Conservation (phyloP, 2,888 invertebrate species). For the Diogma glabrata region DNA sequence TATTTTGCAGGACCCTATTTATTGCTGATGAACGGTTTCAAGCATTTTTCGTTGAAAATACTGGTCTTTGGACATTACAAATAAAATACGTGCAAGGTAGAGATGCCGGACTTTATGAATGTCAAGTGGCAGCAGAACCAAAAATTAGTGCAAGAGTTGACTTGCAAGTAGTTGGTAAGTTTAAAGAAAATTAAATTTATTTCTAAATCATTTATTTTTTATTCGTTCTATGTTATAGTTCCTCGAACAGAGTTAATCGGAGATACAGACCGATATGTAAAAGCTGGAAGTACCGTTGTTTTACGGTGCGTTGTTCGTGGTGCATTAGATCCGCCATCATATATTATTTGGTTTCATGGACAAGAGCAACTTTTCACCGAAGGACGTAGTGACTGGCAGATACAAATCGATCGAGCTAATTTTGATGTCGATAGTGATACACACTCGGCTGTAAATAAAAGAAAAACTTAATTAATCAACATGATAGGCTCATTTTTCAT, state of each 20-base stretch:
- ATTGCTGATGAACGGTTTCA: slow-evolving; percentile 89
- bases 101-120: slow-evolving; percentile 86
- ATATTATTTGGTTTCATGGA: slow-evolving; percentile 87
- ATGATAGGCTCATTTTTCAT: no score
- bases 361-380: slow-evolving; percentile 33
- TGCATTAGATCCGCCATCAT: slow-evolving; percentile 81
- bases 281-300: slow-evolving; percentile 78
- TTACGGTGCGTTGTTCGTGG: slow-evolving; percentile 83
- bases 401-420: slow-evolving; percentile 34
- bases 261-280: slow-evolving; percentile 81
- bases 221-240: slow-evolving; percentile 42
- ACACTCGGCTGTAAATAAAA: slow-evolving; percentile 32
- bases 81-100: slow-evolving; percentile 83
- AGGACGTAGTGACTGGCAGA: slow-evolving; percentile 35
- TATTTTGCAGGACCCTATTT: slow-evolving; percentile 52
- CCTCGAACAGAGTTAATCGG: slow-evolving; percentile 86
- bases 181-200: neutral
- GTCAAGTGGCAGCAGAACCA: slow-evolving; percentile 89
- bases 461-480: no score
- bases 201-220: neutral
- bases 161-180: slow-evolving; percentile 84
- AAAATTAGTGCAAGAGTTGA: slow-evolving; percentile 89
- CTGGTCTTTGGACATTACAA: slow-evolving; percentile 76
- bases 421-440: slow-evolving; percentile 22
- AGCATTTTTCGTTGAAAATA: slow-evolving; percentile 65